Percentiles rank a stretch among this genome's conserved stretches.
Evolutionary conservation across 2,797 vertebrate genomes (phyloP).

Genomic region (Mus spretus): DNA sequence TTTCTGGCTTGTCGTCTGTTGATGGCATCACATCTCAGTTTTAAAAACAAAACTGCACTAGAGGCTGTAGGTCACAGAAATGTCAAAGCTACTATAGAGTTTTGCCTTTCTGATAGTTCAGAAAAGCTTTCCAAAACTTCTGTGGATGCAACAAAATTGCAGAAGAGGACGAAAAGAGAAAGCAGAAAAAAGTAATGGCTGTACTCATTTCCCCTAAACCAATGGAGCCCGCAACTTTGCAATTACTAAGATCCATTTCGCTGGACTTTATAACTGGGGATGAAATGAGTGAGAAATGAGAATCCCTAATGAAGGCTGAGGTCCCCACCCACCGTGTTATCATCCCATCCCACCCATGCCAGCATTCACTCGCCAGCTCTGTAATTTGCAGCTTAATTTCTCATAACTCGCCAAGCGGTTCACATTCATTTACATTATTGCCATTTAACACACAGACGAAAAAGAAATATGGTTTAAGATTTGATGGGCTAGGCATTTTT

Average conservation of each 20-base stretch:
- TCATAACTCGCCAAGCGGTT: slow-evolving; percentile 61
- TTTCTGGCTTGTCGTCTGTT: slow-evolving; percentile 72
- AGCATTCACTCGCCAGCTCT: slow-evolving; percentile 50
- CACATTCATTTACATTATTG: slow-evolving; percentile 80
- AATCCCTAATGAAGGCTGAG: slow-evolving; percentile 63
- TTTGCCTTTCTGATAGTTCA: slow-evolving; percentile 67
- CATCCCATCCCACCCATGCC: slow-evolving; percentile 62
- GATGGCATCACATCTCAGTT: slow-evolving; percentile 68
- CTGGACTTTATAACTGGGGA: slow-evolving; percentile 78
- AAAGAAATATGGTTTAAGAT: slow-evolving; percentile 82
- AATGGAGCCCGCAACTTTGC: slow-evolving; percentile 74
- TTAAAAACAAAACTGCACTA: slow-evolving; percentile 79
- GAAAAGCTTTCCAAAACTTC: slow-evolving; percentile 68
- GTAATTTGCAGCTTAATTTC: slow-evolving; percentile 76
- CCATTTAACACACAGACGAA: slow-evolving; percentile 50
- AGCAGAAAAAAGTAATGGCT: slow-evolving; percentile 10
- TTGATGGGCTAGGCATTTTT: slow-evolving; percentile 66
- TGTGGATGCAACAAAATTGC: neutral
- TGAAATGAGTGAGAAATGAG: slow-evolving; percentile 77
- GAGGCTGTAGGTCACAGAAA: slow-evolving; percentile 77
- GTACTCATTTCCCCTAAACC: slow-evolving; percentile 79
- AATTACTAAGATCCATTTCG: slow-evolving; percentile 83
- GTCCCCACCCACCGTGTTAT: slow-evolving; percentile 51
- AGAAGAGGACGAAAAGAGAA: neutral
- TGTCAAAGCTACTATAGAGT: slow-evolving; percentile 74